Conservation (phyloP, 2,797 vertebrate species). For the Lophura swinhoii region DNA sequence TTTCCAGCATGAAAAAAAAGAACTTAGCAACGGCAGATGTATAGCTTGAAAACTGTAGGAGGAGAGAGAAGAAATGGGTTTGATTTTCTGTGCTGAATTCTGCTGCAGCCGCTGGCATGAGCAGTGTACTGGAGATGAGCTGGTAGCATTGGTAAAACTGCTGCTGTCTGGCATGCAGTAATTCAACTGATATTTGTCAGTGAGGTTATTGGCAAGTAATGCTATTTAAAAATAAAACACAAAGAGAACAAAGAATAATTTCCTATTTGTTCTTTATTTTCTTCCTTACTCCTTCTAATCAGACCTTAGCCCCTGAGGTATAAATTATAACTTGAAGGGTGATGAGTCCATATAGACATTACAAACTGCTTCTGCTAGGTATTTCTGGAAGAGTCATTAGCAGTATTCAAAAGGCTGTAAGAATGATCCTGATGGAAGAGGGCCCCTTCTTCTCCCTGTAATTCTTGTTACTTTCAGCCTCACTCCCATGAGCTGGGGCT, state of each 20-base stretch:
- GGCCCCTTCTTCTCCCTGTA: neutral
- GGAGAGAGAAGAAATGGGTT: slow-evolving; percentile 2
- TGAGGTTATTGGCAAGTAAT: neutral
- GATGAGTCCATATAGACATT: neutral
- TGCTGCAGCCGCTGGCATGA: neutral
- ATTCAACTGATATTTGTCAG: neutral
- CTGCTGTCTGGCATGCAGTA: neutral
- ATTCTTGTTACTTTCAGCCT: neutral
- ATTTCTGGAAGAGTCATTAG: neutral
- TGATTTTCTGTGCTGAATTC: neutral
- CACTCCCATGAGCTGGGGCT: neutral
- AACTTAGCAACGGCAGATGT: slow-evolving; percentile 7
- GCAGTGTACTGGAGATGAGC: neutral
- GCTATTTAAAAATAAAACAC: neutral
- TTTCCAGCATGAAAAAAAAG: neutral
- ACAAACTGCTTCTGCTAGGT: neutral
- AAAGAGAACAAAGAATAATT: neutral
- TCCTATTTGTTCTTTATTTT: neutral
- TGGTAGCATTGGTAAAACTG: neutral
- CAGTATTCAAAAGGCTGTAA: neutral
- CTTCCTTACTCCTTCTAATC: neutral
- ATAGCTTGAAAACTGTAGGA: neutral
- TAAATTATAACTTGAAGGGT: neutral
- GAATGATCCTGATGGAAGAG: neutral
- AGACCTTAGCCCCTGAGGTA: neutral